Evolutionary conservation across 2,797 vertebrate species (phyloP).

Genomic region (Clarias platycephalus): DNA sequence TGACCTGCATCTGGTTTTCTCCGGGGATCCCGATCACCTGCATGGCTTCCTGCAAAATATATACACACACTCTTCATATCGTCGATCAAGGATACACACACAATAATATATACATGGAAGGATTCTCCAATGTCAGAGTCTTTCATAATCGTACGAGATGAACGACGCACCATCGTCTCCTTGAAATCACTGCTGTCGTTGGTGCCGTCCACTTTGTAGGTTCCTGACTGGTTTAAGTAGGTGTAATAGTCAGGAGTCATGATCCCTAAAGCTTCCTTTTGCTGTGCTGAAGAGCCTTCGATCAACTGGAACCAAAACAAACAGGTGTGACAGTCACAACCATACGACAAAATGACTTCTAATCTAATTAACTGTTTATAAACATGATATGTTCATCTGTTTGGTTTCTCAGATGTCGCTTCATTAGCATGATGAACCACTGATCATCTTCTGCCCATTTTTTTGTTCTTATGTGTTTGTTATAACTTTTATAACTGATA

Average conservation of each 20-base stretch:
- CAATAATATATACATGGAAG: not conserved
- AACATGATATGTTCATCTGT: not conserved
- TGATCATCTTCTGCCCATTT: not conserved
- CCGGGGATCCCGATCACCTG: constrained; percentile 86
- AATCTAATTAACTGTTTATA: not conserved
- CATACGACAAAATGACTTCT: not conserved
- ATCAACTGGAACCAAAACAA: constrained; percentile 76
- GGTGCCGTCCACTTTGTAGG: constrained; percentile 92
- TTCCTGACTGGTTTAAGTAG: constrained; percentile 95
- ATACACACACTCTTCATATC: constrained; percentile 10
- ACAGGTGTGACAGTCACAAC: not conserved
- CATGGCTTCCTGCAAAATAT: constrained; percentile 85
- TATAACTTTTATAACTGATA: not conserved
- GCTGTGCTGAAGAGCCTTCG: constrained; percentile 84
- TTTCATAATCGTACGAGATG: not conserved
- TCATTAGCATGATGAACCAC: not conserved
- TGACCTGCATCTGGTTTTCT: constrained; percentile 79
- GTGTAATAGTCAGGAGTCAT: constrained; percentile 92
- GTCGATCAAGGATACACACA: not conserved
- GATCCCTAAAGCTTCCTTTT: constrained; percentile 86
- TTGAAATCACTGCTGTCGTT: constrained; percentile 87
- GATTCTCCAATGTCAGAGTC: not conserved
- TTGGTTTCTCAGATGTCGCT: not conserved
- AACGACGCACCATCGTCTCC: constrained; percentile 65
- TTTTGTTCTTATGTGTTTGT: not conserved